Conservation (phyloP, 1,140 invertebrate genomes). For the Drosophila willistoni region DNA sequence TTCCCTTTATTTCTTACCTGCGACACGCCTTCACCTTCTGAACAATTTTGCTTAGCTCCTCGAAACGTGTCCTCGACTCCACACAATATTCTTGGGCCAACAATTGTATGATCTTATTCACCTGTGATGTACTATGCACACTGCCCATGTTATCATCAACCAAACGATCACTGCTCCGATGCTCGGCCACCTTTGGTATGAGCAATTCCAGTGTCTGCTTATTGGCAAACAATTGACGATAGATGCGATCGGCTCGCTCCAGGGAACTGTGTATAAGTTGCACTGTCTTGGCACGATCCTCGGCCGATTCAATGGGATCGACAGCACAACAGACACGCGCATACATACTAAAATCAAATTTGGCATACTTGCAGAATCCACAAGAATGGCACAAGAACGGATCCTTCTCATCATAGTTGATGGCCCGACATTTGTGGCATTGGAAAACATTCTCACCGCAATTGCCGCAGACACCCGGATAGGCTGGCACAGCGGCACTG, state of each 20-base stretch:
- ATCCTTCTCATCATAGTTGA: conserved; percentile 99
- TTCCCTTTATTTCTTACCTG: conserved; percentile 59
- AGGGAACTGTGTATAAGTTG: conserved; percentile 94
- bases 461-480: conserved; percentile 98
- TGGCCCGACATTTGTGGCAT: conserved; percentile 98
- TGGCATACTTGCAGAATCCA: conserved; percentile 99
- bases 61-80: conserved; percentile 97
- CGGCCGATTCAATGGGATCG: conserved; percentile 98
- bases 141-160: conserved; percentile 84
- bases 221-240: conserved; percentile 94
- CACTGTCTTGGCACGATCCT: conserved; percentile 97
- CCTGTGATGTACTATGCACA: conserved; percentile 85
- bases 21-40: conserved; percentile 95
- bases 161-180: conserved; percentile 75
- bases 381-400: conserved; percentile 99
- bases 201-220: conserved; percentile 92
- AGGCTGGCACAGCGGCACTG: conserved; percentile 97
- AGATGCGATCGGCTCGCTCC: conserved; percentile 97
- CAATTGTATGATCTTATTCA: conserved; percentile 93
- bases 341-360: conserved; percentile 97
- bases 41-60: conserved; percentile 98
- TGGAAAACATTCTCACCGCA: conserved; percentile 99
- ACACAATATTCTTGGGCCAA: conserved; percentile 96
- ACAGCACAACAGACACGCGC: conserved; percentile 96
- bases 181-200: conserved; percentile 81